A percentile compares a stretch with the other conserved stretches of the same genome.
Conservation (phyloP, 37 sponge, comb jelly and placozoan species). For the Chondrosia reniformis region DNA sequence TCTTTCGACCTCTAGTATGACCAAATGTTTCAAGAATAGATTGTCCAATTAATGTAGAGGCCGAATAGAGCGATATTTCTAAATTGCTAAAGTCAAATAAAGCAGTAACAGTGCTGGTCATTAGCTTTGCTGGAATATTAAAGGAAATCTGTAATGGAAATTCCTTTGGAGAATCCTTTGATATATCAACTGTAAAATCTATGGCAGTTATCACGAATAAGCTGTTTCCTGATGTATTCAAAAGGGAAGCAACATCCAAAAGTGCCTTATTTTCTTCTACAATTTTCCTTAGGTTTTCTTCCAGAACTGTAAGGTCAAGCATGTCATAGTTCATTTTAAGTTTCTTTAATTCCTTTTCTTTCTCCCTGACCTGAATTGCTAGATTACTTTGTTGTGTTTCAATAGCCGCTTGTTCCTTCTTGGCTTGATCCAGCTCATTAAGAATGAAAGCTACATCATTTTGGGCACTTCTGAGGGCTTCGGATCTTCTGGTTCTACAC, state of each 20-base stretch:
- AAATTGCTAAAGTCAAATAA: not conserved
- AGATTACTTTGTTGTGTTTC: not conserved
- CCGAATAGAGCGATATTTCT: not conserved
- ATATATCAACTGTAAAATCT: not conserved
- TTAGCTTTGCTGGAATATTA: not conserved
- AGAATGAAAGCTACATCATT: not conserved
- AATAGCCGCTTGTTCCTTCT: not conserved
- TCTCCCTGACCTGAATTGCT: not conserved
- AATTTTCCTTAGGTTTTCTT: not conserved
- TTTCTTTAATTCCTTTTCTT: not conserved
- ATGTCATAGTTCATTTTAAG: not conserved
- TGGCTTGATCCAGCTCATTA: not conserved
- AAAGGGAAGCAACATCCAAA: not conserved
- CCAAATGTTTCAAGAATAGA: not conserved
- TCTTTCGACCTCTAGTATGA: not conserved
- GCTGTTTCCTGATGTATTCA: not conserved
- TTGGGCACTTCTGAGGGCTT: not conserved
- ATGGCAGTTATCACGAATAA: not conserved
- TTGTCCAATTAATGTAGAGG: not conserved
- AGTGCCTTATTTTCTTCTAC: not conserved
- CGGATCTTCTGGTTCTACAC: not conserved
- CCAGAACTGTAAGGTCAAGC: not conserved
- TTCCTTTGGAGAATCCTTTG: not conserved
- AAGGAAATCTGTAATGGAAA: not conserved
- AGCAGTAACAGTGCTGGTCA: not conserved